Evolutionary conservation across 2,113 vertebrate genomes (phyloP).

Genomic region (Crocuta crocuta): DNA sequence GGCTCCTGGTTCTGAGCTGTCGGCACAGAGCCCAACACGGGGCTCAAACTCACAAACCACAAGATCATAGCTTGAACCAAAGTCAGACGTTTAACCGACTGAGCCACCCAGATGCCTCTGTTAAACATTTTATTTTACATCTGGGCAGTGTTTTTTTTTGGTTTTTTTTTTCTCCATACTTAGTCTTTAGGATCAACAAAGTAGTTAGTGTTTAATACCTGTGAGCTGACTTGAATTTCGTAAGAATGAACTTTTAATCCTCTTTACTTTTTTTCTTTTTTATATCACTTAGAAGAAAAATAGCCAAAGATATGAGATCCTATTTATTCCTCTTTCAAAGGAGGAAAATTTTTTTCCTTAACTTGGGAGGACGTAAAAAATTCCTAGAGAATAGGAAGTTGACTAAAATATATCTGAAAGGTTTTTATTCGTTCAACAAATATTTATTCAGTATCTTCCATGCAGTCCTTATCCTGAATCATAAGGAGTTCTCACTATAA

Average conservation of each 20-base stretch:
- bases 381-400: neutral
- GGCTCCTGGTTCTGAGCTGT: too few species aligned
- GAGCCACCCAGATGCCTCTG: too few species aligned
- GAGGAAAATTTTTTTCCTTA: neutral
- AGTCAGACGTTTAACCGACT: too few species aligned
- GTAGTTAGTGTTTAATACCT: neutral
- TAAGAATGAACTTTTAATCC: neutral
- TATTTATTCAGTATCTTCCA: neutral
- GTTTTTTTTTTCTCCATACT: neutral
- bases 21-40: too few species aligned
- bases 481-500: neutral
- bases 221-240: neutral
- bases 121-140: neutral
- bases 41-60: too few species aligned
- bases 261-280: neutral
- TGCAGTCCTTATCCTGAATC: neutral
- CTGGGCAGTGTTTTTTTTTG: neutral
- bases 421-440: neutral
- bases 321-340: neutral
- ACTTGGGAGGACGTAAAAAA: neutral
- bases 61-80: too few species aligned
- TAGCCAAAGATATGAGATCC: neutral
- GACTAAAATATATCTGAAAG: neutral
- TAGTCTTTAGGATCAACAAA: neutral
- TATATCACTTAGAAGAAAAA: neutral